phyloP scores from a whole-genome alignment of 2,888 invertebrate genomes.

The Trachelus tabidus region DNA sequence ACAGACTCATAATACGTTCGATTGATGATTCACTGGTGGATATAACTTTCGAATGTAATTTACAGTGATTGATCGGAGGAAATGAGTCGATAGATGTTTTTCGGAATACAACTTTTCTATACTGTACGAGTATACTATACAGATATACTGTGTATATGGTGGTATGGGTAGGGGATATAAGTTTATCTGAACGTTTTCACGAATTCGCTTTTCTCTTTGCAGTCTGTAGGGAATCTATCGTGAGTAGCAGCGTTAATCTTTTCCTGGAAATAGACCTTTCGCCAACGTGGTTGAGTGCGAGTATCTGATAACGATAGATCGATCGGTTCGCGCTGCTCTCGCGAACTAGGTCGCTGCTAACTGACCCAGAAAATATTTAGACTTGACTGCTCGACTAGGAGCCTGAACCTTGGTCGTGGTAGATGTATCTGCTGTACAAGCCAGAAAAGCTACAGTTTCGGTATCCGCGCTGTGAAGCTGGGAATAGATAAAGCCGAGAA shows the following conservation, averaged over 20 bases:
- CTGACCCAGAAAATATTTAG: constrained; percentile 5
- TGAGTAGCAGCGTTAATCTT: background rate
- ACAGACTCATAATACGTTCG: background rate
- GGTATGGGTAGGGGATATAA: background rate
- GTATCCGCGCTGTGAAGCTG: background rate
- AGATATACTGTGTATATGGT: background rate
- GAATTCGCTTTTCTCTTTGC: background rate
- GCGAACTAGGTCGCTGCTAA: background rate
- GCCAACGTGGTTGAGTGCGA: background rate
- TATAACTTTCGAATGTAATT: background rate
- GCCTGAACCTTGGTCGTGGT: background rate
- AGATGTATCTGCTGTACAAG: background rate
- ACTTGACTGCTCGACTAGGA: background rate
- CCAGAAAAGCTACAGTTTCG: background rate
- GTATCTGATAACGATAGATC: constrained; percentile 4
- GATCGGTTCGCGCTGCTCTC: background rate
- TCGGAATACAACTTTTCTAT: background rate
- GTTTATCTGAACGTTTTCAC: background rate
- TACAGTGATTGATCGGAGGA: background rate
- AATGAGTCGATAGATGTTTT: background rate
- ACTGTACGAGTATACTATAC: background rate
- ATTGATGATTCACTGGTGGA: background rate
- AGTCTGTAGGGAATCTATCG: background rate
- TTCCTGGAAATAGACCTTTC: background rate
- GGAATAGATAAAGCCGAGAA: background rate